phyloP scores from a whole-genome alignment of 2,797 vertebrate genomes.

The Esox lucius region DNA sequence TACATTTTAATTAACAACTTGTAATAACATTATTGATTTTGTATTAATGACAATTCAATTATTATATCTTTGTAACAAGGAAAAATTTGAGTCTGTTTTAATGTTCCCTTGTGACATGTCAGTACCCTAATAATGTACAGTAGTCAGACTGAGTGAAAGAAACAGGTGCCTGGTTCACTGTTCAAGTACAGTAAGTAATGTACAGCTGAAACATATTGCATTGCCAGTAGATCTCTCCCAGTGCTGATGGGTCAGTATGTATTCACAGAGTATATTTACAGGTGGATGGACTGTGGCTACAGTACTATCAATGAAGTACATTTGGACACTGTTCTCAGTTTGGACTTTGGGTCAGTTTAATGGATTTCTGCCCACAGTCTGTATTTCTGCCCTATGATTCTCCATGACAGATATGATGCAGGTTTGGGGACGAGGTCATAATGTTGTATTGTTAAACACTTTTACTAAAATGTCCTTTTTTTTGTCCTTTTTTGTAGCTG shows the following conservation, averaged over 20 bases:
- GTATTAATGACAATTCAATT: slow-evolving; percentile 82
- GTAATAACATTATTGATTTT: slow-evolving; percentile 62
- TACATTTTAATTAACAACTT: slow-evolving; percentile 91
- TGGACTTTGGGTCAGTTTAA: background rate
- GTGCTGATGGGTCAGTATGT: background rate
- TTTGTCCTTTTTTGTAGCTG: background rate
- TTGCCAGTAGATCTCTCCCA: background rate
- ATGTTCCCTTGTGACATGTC: too few species aligned
- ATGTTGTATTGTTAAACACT: slow-evolving; percentile 59
- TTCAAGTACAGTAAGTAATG: slow-evolving; percentile 6
- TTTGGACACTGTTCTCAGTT: background rate
- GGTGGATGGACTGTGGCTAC: background rate
- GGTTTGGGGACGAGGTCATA: slow-evolving; percentile 73
- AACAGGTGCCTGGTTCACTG: slow-evolving; percentile 48
- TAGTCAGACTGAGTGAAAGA: slow-evolving; percentile 56
- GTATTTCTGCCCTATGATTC: background rate
- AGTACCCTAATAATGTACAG: slow-evolving; percentile 27
- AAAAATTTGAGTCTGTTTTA: too few species aligned
- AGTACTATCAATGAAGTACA: background rate
- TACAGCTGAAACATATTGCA: background rate
- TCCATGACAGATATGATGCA: slow-evolving; percentile 56
- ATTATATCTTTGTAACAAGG: slow-evolving; percentile 80
- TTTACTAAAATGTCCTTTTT: background rate
- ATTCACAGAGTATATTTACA: background rate
- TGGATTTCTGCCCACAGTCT: background rate